Conservation (phyloP, 2,113 vertebrate genomes). For the Halcyon senegalensis region DNA sequence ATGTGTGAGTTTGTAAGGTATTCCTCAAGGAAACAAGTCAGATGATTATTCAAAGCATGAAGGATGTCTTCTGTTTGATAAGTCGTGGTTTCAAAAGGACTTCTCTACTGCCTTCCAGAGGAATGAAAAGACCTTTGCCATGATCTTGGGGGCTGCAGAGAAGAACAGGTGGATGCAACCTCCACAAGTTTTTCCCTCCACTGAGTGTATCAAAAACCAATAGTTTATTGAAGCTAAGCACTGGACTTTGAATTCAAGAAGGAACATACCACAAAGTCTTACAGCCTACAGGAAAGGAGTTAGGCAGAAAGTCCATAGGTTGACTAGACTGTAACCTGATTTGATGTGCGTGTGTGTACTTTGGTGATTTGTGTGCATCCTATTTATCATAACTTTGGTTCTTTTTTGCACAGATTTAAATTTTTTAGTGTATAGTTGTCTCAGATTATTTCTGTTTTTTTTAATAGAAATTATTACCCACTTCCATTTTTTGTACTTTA, state of each 20-base stretch:
- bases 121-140: not conserved
- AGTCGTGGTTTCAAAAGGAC: not conserved
- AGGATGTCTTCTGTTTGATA: not conserved
- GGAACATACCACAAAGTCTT: not conserved
- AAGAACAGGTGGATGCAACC: not conserved
- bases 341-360: not conserved
- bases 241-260: not conserved
- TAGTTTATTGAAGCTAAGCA: not conserved
- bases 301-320: not conserved
- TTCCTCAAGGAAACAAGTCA: not conserved
- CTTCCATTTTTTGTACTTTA: not conserved
- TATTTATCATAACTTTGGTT: not conserved
- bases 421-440: not conserved
- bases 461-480: not conserved
- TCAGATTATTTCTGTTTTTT: not conserved
- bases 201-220: not conserved
- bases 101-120: not conserved
- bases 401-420: not conserved
- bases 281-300: not conserved
- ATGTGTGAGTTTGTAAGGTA: not conserved
- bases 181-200: not conserved
- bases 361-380: not conserved
- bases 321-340: not conserved
- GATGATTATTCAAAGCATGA: not conserved
- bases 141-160: not conserved